Percentiles rank a stretch among this genome's conserved stretches.
phyloP scores from a whole-genome alignment of 2,113 vertebrate species.

The Terrapene triunguis region DNA sequence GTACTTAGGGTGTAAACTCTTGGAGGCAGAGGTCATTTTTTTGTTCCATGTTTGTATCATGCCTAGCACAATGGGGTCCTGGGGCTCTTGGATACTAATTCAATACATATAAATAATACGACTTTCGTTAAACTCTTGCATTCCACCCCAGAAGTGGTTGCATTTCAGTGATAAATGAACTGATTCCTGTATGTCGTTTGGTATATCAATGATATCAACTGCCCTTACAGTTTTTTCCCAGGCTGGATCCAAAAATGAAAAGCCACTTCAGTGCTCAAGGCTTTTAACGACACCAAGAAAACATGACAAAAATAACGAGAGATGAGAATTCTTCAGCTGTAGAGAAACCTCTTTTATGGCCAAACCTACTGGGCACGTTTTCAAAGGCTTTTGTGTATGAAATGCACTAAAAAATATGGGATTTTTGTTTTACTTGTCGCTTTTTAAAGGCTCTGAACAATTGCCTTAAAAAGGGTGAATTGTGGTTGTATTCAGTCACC shows the following conservation, averaged over 20 bases:
- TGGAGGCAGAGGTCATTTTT: not conserved
- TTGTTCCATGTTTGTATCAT: not conserved
- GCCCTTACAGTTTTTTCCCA: rapidly evolving
- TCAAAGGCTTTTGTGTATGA: not conserved
- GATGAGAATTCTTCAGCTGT: not conserved
- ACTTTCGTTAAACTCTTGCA: rapidly evolving
- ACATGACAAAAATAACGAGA: not conserved
- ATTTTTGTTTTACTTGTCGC: not conserved
- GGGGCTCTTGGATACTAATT: not conserved
- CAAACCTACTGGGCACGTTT: not conserved
- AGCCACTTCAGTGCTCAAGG: not conserved
- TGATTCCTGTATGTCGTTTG: not conserved
- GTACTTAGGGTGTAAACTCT: not conserved
- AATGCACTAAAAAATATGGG: not conserved
- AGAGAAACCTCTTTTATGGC: not conserved
- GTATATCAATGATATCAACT: not conserved
- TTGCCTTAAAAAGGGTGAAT: not conserved
- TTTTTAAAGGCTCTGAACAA: not conserved
- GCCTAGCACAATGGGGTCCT: not conserved
- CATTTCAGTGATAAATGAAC: not conserved
- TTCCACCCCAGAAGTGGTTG: rapidly evolving
- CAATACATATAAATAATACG: not conserved
- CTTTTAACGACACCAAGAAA: rapidly evolving
- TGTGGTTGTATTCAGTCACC: not conserved
- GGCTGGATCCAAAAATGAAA: not conserved